Evolutionary conservation across 2,113 vertebrate species (phyloP), one percentile per base, ranked within the genome.

Genomic region (Eublepharis macularius): DNA sequence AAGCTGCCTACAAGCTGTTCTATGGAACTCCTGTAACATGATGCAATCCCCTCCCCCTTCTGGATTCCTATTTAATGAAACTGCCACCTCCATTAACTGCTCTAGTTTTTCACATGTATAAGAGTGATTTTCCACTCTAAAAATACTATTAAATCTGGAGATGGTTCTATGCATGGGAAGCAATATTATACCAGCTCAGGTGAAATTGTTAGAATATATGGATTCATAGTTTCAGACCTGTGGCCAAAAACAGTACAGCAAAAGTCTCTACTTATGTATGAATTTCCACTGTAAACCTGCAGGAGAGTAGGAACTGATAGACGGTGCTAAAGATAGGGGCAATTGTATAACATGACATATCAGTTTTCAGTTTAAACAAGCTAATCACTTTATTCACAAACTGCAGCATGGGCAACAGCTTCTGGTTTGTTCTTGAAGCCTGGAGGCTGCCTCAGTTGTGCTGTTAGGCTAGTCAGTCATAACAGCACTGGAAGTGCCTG

Each of bases 1-100:
- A n/a, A n/a, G n/a, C n/a, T n/a, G n/a, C n/a, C n/a, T n/a, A n/a
- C n/a, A n/a, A 21, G 0, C 73, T 16, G 68, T 74, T 0, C 0
- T 65, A 81, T 0, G 1, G 16, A 87, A 39, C 10, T 74, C 87
- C 16, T 32, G 51, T 32, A 82, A 6, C 0, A 0, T 2, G 60
- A 81, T 8, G 14, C 2, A 0, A 60, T 87, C 80, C 75, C 70
- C 75, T 65, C 32, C 32, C 0, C 85, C 89, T 49, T 0, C 57
- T 13, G 51, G 80, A 66, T 80, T 68, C 74, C 39, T 49, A 76
- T 69, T 68, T 90, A 92, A 83, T 45, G 87, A 91, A 47, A 49
- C 76, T 2, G 0, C 45, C 80, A 88, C 69, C 81, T 63, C 36
- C 1, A 1, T 75, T n/a, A 72, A 90, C 0, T 0, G 4, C 45